Base-by-base conservation (phyloP, 2,113 vertebrate genomes). In the Oreamnos americanus region DNA sequence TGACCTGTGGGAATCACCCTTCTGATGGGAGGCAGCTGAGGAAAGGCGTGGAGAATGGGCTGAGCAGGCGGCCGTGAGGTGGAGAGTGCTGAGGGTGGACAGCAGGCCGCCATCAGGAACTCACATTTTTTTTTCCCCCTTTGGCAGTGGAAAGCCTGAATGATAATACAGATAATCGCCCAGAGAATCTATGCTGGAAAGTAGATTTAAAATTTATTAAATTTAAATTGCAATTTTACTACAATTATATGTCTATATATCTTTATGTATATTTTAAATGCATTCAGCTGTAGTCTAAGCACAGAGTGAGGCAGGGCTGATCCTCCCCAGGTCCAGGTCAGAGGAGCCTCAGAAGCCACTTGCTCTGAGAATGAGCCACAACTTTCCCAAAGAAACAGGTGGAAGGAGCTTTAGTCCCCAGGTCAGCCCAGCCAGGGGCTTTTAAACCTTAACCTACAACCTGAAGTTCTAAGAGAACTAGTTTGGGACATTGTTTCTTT, bases 31-130 rank as follows among this genome's bases (percentile, higher is more conserved):
- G 82, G 82, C 55, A 60, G 83, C 36, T 45, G 36, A 43, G 55
- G 55, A 43, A 30, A 43, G 83, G 25, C 36, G 26, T 43, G 9
- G 36, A 39, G 36, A 43, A 17, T 10, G 16, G 36, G 51, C n/a
- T 84, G 51, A 84, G n/a, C 0, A 4, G 17, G n/a, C 0, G 7
- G 82, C n/a, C 0, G 0, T 36, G n/a, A 6, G 1, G 36, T 17
- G 16, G 83, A 45, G n/a, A 7, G 30, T 11, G 0, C 15, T 7
- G 25, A 26, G 30, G 23, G 19, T 2, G 33, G 33, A 55, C 13
- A 2, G 62, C 8, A 6, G 19, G 17, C 17, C 3, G 49, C 8
- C 12, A 19, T 30, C 28, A 28, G 58, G 26, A 55, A 16, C 30
- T 33, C 12, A 43, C 6, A 0, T 90, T 49, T 67, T 53, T 67